Evolutionary conservation across 2,888 invertebrate species (phyloP).

Genomic region (Polyploca ridens): DNA sequence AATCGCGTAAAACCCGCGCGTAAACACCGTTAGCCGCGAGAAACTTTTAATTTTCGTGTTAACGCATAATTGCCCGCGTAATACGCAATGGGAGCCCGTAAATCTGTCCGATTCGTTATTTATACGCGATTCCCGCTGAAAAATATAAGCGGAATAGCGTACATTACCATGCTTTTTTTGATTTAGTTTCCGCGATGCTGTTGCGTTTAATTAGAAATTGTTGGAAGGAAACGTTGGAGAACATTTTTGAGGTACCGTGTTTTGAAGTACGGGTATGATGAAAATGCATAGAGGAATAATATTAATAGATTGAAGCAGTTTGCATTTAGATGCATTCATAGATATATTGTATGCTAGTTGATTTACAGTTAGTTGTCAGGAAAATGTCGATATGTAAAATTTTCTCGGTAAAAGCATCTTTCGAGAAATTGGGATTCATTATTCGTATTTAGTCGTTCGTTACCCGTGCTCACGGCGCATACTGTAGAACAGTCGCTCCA

Average conservation of each 20-base stretch:
- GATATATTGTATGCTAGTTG: too few species aligned
- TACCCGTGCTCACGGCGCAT: too few species aligned
- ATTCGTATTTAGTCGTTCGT: too few species aligned
- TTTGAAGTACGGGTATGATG: background rate
- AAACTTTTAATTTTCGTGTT: conserved; percentile 52
- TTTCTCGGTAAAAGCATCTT: too few species aligned
- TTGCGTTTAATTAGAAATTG: background rate
- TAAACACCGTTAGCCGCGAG: conserved; percentile 15
- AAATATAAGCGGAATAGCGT: conserved; percentile 29
- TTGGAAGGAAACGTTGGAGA: background rate
- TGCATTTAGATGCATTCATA: too few species aligned
- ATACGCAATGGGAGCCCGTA: conserved; percentile 39
- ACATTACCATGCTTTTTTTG: conserved; percentile 8
- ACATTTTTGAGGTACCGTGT: background rate
- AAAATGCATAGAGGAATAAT: too few species aligned
- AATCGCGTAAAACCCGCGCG: conserved; percentile 14
- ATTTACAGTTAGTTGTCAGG: too few species aligned
- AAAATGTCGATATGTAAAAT: too few species aligned
- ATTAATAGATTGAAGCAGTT: too few species aligned
- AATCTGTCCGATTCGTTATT: conserved; percentile 50
- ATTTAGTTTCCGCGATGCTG: conserved; percentile 12
- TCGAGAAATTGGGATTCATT: too few species aligned
- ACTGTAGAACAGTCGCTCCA: too few species aligned
- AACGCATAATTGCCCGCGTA: conserved; percentile 48
- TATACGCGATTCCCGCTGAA: conserved; percentile 35